phyloP scores from a whole-genome alignment of 2,113 vertebrate species.

The Periophthalmodon schlosseri region DNA sequence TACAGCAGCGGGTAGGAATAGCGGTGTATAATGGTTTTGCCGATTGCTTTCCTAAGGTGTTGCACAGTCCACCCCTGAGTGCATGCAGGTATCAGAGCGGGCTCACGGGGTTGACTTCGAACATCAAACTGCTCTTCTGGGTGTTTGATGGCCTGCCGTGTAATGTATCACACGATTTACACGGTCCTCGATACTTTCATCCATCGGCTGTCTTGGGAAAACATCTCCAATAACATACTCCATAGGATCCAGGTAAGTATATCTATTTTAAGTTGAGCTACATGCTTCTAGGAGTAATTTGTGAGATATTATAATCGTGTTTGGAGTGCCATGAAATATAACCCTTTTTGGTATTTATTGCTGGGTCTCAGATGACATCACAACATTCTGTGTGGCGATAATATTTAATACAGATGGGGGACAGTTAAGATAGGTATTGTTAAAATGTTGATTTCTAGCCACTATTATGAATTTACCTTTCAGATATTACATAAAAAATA shows the following conservation, averaged over 20 bases:
- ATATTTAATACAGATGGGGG: too few species aligned
- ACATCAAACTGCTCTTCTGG: constrained; percentile 54
- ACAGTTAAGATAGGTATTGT: too few species aligned
- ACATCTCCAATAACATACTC: neutral
- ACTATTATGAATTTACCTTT: too few species aligned
- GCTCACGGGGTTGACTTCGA: constrained; percentile 57
- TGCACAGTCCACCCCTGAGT: constrained; percentile 41
- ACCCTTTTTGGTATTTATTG: neutral
- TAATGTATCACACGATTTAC: constrained; percentile 42
- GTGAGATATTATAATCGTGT: neutral
- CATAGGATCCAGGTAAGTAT: neutral
- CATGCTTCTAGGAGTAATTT: neutral
- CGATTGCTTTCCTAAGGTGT: constrained; percentile 73
- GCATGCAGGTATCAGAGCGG: constrained; percentile 39
- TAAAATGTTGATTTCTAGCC: too few species aligned
- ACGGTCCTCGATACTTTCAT: constrained; percentile 30
- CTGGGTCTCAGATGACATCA: too few species aligned
- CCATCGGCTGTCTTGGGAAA: constrained; percentile 20
- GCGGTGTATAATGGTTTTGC: constrained; percentile 73
- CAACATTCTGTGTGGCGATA: too few species aligned
- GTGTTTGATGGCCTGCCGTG: constrained; percentile 51
- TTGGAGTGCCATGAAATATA: neutral
- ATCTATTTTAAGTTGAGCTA: neutral
- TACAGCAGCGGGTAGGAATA: constrained; percentile 50
- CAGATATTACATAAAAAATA: too few species aligned